Evolutionary conservation across 92 coral and sea anemone species (phyloP).

Genomic region (Epizoanthus scotinus): DNA sequence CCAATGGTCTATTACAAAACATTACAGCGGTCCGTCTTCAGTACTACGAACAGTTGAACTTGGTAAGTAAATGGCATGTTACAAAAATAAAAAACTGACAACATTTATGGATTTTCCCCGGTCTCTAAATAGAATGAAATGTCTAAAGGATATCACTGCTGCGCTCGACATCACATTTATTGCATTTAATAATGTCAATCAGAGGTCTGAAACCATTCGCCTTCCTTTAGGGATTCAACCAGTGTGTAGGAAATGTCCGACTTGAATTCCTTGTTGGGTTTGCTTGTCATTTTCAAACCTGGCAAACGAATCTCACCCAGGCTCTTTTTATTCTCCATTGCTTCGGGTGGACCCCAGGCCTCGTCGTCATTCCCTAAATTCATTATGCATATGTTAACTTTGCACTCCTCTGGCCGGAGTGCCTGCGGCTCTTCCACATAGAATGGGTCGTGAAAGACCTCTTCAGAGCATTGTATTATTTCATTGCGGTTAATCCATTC

Average conservation of each 20-base stretch:
- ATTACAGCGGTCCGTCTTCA: no score
- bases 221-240: conserved; percentile 18
- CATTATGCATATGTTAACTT: conserved; percentile 33
- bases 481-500: conserved; percentile 11
- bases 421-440: conserved; percentile 24
- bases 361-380: conserved; percentile 31
- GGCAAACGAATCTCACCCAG: conserved; percentile 15
- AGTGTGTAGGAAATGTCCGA: conserved; percentile 9
- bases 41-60: no score
- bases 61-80: no score
- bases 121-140: no score
- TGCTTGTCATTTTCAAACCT: conserved; percentile 6
- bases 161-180: not conserved
- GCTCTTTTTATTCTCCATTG: conserved; percentile 4
- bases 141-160: no score
- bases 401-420: conserved; percentile 35
- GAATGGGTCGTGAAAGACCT: conserved; percentile 15
- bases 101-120: no score
- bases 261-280: conserved; percentile 4
- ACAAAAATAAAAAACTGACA: no score
- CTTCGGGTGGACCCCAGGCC: conserved; percentile 4
- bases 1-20: no score
- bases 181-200: not conserved
- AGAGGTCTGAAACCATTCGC: not conserved
- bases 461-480: not conserved